Evolutionary conservation across 2,888 invertebrate genomes (phyloP).

Genomic region (Watsonalla binaria): DNA sequence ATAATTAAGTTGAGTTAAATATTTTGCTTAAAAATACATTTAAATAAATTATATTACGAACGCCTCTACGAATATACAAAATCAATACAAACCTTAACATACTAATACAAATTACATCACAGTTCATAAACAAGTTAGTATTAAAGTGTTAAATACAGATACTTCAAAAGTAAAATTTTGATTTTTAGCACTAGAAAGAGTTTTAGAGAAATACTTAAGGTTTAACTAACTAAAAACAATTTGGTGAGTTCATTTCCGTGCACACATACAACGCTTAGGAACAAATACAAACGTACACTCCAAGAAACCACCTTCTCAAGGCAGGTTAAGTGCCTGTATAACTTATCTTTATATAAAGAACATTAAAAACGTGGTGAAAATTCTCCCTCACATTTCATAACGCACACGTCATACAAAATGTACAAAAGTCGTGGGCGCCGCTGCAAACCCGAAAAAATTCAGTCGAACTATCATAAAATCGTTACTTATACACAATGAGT

Average conservation of each 20-base stretch:
- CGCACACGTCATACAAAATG: slow-evolving; percentile 46
- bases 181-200: slow-evolving; percentile 44
- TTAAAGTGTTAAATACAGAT: slow-evolving; percentile 60
- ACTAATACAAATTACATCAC: slow-evolving; percentile 79
- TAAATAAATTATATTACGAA: slow-evolving; percentile 77
- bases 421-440: slow-evolving; percentile 44
- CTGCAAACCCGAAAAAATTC: slow-evolving; percentile 42
- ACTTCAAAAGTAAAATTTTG: slow-evolving; percentile 60
- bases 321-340: slow-evolving; percentile 23
- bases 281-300: slow-evolving; percentile 54
- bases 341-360: background rate
- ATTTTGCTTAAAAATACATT: slow-evolving; percentile 56
- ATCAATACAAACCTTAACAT: slow-evolving; percentile 73
- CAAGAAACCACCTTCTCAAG: slow-evolving; percentile 53
- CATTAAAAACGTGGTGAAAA: slow-evolving; percentile 23
- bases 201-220: slow-evolving; percentile 48
- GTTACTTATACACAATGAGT: slow-evolving; percentile 54
- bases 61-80: slow-evolving; percentile 77
- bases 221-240: slow-evolving; percentile 47
- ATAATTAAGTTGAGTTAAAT: slow-evolving; percentile 43
- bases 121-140: slow-evolving; percentile 77
- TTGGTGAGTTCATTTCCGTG: slow-evolving; percentile 65
- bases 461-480: slow-evolving; percentile 57
- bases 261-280: slow-evolving; percentile 65
- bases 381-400: slow-evolving; percentile 29